phyloP scores from a whole-genome alignment of 2,113 vertebrate genomes.

The Paracyprichromis sp. region DNA sequence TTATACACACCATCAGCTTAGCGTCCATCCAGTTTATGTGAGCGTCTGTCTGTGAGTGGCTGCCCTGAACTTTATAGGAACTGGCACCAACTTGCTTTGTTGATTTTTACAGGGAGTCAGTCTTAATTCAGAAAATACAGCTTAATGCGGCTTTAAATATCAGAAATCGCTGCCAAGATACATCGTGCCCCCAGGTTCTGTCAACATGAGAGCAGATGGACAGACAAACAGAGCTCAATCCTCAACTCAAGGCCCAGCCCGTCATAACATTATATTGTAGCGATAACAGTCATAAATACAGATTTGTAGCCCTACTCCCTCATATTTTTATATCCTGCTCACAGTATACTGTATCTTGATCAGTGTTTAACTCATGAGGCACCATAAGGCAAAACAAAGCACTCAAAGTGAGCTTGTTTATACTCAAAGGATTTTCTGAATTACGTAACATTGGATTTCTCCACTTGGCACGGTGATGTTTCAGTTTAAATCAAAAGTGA shows the following conservation, averaged over 20 bases:
- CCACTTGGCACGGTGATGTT: not conserved
- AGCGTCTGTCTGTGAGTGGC: not conserved
- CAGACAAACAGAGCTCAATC: not conserved
- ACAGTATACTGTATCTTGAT: not conserved
- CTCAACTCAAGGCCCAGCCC: not conserved
- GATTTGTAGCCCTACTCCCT: not conserved
- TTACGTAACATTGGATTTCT: not conserved
- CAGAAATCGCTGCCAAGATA: not conserved
- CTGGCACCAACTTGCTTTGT: slow-evolving; percentile 9
- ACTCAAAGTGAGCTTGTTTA: not conserved
- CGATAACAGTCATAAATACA: slow-evolving; percentile 14
- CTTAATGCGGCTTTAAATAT: slow-evolving; percentile 11
- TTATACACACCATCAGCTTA: not conserved
- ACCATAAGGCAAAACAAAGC: not conserved
- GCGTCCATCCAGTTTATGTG: not conserved
- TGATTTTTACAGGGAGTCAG: slow-evolving; percentile 21
- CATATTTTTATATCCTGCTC: slow-evolving; percentile 1
- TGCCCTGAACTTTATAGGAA: not conserved
- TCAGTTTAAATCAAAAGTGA: slow-evolving; percentile 14
- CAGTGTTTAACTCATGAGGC: slow-evolving; percentile 1
- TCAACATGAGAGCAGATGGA: slow-evolving; percentile 6
- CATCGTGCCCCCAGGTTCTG: not conserved
- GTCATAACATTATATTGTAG: not conserved
- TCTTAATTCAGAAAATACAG: slow-evolving; percentile 17
- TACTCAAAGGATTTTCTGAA: not conserved